Conservation (phyloP, 2,797 vertebrate genomes). For the Xyrichtys novacula region DNA sequence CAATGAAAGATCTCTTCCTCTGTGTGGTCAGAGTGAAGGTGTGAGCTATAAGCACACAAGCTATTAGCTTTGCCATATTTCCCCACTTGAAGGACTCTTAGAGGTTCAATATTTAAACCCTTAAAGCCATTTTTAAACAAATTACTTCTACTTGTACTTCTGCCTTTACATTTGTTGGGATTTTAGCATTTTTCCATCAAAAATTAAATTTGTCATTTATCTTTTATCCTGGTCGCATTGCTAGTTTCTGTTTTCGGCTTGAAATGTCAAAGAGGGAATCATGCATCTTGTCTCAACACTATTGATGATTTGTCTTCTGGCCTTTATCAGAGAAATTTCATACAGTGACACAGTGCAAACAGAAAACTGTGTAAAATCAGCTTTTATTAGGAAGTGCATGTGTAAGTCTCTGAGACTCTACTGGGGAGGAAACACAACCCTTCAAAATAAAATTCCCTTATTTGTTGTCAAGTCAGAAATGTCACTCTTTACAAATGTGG, state of each 20-base stretch:
- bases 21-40: neutral
- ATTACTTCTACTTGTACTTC: no score
- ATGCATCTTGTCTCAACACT: neutral
- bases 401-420: no score
- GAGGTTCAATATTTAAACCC: neutral
- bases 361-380: neutral
- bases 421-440: neutral
- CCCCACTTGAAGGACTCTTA: neutral
- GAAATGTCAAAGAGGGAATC: neutral
- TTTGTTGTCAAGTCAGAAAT: neutral
- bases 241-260: neutral
- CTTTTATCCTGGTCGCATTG: no score
- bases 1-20: neutral
- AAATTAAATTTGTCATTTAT: no score
- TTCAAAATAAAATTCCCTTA: neutral
- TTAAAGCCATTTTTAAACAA: neutral
- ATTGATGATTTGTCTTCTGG: neutral
- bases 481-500: neutral
- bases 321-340: neutral
- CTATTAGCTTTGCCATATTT: neutral
- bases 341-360: neutral
- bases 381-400: neutral
- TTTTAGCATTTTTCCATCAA: no score
- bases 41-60: neutral
- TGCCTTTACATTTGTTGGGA: neutral